These are phyloP conservation scores for Tryphoninae sp. DNA, from an alignment of 2,888 invertebrate species.

Conservation along the genomic window DNA sequence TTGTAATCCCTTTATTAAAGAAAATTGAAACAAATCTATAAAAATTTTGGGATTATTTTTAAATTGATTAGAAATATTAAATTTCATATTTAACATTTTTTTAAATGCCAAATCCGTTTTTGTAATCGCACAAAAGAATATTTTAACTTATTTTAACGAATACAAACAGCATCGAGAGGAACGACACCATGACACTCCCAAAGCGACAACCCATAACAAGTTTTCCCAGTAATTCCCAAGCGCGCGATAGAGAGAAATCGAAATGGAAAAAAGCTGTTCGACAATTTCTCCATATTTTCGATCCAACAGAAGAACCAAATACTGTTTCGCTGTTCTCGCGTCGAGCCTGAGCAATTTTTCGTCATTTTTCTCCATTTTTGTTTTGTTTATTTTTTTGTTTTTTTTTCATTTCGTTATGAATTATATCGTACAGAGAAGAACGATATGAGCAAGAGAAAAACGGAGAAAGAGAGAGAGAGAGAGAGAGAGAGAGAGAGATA, in stretches of 20 bases:
- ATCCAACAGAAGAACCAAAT: slow-evolving; percentile 20
- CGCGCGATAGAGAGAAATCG: slow-evolving; percentile 20
- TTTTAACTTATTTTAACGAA: background rate
- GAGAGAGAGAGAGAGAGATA: slow-evolving; percentile 17
- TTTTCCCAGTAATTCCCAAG: slow-evolving; percentile 3
- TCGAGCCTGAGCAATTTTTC: background rate
- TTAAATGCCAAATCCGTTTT: no score
- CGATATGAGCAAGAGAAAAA: slow-evolving; percentile 19
- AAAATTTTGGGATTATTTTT: no score
- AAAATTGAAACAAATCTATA: no score
- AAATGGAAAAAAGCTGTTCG: slow-evolving; percentile 10
- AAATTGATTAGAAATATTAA: no score
- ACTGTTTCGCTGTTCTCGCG: slow-evolving; percentile 8
- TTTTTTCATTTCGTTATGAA: slow-evolving; percentile 32
- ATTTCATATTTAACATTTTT: no score
- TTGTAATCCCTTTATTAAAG: no score
- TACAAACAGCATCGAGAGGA: background rate
- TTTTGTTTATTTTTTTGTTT: no score
- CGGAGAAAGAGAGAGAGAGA: slow-evolving; percentile 23
- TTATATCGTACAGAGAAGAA: slow-evolving; percentile 18
- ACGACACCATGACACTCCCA: background rate
- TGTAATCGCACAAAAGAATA: no score
- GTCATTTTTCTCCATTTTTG: slow-evolving; percentile 19
- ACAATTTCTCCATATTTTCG: background rate
- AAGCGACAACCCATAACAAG: background rate